Evolutionary conservation across 2,888 invertebrate species (phyloP), one percentile per base, ranked within the genome.

Genomic region (Napeogenes inachia): DNA sequence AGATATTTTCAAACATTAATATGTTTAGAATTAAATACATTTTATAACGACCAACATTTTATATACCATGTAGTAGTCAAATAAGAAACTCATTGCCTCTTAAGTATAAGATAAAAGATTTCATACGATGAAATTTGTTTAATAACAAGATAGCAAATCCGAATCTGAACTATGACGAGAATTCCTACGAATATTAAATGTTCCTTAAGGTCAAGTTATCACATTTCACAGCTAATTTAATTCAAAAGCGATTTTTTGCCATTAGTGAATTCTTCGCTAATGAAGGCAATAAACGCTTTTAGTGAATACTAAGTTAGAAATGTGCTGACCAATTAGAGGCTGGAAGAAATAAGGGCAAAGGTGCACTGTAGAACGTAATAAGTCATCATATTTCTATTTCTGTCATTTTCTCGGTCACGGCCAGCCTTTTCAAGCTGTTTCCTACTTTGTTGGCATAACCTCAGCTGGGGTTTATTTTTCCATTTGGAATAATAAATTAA

Each of bases 251-350:
- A 45, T 38, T 53, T 60, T 61, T 60, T 59, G 33, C 66, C 54
- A 61, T 66, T 63, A 63, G 61, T 38, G 57, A 60, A 56, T 46
- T 45, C 55, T 53, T 47, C 60, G 33, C 56, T 64, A 62, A 64
- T 64, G 62, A 64, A 58, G 60, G 59, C 53, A 66, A 72, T 82
- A 74, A 71, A 62, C 42, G 61, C 30, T 35, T 73, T 80, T 80
- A 75, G 75, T 47, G 63, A 62, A 56, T 42, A 42, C 42, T 57
- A 32, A n/a, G 50, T 55, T 60, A 63, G 57, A 54, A 38, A 60
- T 59, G 47, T 59, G 47, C 50, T 59, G 53, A 60, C 53, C 57
- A 58, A 62, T 60, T 62, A 65, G 62, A 45, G 45, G 35, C 10
- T 56, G 56, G 1, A 10, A 42, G 42, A 57, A 57, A 46, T 45